These are phyloP conservation scores for Oryctes rhinoceros DNA, from an alignment of 1,140 invertebrate genomes.

Conservation along the genomic window DNA sequence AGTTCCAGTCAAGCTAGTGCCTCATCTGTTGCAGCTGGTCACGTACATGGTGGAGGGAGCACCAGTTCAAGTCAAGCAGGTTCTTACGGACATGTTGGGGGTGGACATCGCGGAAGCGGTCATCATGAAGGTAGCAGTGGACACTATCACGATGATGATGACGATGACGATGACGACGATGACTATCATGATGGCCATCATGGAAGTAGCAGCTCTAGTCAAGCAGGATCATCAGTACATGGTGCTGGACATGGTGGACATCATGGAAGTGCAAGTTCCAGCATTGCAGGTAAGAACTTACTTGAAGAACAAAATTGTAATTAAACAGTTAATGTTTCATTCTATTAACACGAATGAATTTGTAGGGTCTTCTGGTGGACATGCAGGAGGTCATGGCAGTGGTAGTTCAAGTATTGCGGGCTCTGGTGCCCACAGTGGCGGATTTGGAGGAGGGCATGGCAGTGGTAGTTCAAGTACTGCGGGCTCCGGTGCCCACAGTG, in stretches of 20 bases:
- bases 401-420: not conserved
- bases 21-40: not conserved
- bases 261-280: not conserved
- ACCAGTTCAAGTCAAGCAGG: constrained; percentile 6
- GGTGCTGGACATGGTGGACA: not conserved
- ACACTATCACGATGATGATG: too few species aligned
- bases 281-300: not conserved
- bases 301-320: not conserved
- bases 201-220: not conserved
- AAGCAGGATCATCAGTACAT: not conserved
- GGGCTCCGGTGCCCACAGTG: not conserved
- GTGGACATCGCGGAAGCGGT: constrained; percentile 10
- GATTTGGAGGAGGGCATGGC: not conserved
- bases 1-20: not conserved
- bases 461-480: not conserved
- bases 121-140: not conserved
- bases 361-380: not conserved
- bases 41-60: not conserved
- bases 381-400: not conserved
- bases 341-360: not conserved
- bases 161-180: not conserved
- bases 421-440: not conserved
- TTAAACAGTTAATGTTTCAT: not conserved
- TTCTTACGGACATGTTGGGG: not conserved
- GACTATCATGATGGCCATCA: not conserved